Evolutionary conservation across 2,797 vertebrate species (phyloP), one percentile per base, ranked within the genome.

Genomic region (Arrhamphus sclerolepis): DNA sequence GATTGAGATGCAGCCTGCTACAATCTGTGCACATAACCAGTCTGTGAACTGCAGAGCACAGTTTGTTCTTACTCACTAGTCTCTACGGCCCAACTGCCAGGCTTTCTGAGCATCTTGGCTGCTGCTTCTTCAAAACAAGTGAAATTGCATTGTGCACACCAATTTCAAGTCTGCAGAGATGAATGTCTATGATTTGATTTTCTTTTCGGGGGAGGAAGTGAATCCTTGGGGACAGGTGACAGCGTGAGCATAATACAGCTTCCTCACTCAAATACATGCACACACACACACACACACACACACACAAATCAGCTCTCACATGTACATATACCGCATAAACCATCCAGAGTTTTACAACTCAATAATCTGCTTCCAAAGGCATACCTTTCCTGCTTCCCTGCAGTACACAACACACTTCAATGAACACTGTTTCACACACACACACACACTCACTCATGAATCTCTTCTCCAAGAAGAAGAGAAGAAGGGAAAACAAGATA

Each of bases 271-370:
- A 59, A 82, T 38, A 39, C 79, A 81, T 51, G 50, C 62, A 28
- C 60, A 29, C 68, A 69, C 67, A 62, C 58, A 63, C 41, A 46
- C 20, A 49, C 53, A 50, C 26, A 49, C 42, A 48, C 41, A 46
- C 20, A 49, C 53, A 50, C 26, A 49, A 38, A 48, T 34, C 21
- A 22, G 53, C 50, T 21, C 51, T 13, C 53, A 24, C 61, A 52
- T 71, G 53, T 10, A 55, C 73, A 53, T 11, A 38, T 6, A 40
- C 57, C 58, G 46, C 72, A 82, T 70, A 57, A 66, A 42, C 70
- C 67, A 83, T 85, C 81, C 78, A 79, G 73, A 86, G 57, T 81
- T 87, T 85, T 84, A 86, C 70, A 77, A 87, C 85, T 87, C 87
- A 85, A 85, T 90, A 81, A 85, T 78, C 82, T 70, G 67, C 78